Percentiles rank a stretch among this genome's conserved stretches.
These are phyloP conservation scores for Hippoglossus stenolepis DNA, from an alignment of 2,113 vertebrate genomes.

Conservation along the genomic window DNA sequence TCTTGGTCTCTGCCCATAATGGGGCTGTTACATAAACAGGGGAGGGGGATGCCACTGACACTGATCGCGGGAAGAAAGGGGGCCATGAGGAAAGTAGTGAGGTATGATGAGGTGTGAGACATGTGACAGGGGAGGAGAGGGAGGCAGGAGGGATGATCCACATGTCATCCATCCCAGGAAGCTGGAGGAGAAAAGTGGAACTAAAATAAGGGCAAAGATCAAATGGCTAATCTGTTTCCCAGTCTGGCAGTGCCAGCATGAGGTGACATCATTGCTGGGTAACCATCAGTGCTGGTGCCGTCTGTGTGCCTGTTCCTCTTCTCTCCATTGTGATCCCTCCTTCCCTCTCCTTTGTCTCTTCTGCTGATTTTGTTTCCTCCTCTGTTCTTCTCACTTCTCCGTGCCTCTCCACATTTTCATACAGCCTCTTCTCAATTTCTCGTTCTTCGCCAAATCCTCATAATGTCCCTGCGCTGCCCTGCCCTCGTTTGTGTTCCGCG, in stretches of 20 bases:
- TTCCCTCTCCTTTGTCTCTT: slow-evolving; percentile 16
- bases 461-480: slow-evolving; percentile 17
- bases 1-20: slow-evolving; percentile 73
- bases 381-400: slow-evolving; percentile 16
- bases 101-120: slow-evolving; percentile 44
- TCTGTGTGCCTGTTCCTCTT: slow-evolving; percentile 30
- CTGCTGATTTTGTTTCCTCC: neutral
- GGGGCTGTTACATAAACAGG: slow-evolving; percentile 77
- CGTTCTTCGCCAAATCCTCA: neutral
- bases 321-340: slow-evolving; percentile 16
- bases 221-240: slow-evolving; percentile 67
- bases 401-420: slow-evolving; percentile 27
- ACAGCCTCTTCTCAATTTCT: slow-evolving; percentile 28
- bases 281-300: slow-evolving; percentile 52
- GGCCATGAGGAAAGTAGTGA: slow-evolving; percentile 40
- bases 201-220: slow-evolving; percentile 74
- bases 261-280: slow-evolving; percentile 81
- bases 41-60: slow-evolving; percentile 61
- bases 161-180: slow-evolving; percentile 74
- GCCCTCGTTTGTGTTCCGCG: slow-evolving; percentile 14
- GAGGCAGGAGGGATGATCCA: slow-evolving; percentile 38
- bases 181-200: slow-evolving; percentile 66
- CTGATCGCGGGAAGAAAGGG: slow-evolving; percentile 40
- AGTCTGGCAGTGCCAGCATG: slow-evolving; percentile 66
- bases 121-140: slow-evolving; percentile 42